These are phyloP conservation scores for Hystrix brachyura DNA, from an alignment of 2,113 vertebrate species.

Conservation along the genomic window DNA sequence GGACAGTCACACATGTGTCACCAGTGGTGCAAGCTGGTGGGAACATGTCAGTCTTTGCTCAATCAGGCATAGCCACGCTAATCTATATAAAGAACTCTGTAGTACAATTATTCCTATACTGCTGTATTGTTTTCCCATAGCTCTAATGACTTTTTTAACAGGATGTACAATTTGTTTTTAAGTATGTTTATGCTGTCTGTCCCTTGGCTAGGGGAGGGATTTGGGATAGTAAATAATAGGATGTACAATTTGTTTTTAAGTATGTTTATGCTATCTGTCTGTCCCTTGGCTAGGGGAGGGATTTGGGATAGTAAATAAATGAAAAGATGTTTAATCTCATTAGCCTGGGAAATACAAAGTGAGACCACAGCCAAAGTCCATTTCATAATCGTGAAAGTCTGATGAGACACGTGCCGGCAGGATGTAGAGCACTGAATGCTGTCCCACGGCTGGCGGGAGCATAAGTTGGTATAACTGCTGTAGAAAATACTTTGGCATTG, in stretches of 20 bases:
- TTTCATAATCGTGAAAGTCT: not conserved
- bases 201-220: not conserved
- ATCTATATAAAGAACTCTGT: not conserved
- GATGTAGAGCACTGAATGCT: not conserved
- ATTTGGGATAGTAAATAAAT: not conserved
- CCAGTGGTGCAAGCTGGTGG: not conserved
- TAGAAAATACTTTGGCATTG: not conserved
- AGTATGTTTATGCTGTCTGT: not conserved
- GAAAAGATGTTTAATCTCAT: constrained; percentile 3
- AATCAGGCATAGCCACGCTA: not conserved
- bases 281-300: not conserved
- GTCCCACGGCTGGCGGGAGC: not conserved
- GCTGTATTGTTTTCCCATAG: not conserved
- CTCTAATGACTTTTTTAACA: not conserved
- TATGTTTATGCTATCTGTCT: not conserved
- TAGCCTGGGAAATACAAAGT: not conserved
- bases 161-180: not conserved
- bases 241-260: not conserved
- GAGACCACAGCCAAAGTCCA: not conserved
- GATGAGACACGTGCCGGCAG: not conserved
- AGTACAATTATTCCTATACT: not conserved
- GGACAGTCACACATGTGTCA: not conserved
- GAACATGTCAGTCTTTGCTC: not conserved
- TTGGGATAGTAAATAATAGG: not conserved
- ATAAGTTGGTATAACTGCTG: not conserved